Evolutionary conservation across 2,888 invertebrate species (phyloP).

Genomic region (Octodonta nipae): DNA sequence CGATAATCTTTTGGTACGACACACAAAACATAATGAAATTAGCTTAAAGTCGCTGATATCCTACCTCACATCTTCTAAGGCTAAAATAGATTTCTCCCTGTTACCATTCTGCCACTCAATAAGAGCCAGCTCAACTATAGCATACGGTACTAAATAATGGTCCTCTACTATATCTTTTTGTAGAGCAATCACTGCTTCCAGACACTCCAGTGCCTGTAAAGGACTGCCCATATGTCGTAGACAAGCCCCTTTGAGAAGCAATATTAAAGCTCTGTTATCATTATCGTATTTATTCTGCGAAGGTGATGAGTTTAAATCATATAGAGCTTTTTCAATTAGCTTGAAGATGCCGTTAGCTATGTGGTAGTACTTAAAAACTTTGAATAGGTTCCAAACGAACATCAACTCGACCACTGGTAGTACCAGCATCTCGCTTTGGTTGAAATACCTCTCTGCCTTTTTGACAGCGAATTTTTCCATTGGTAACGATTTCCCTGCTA

Average conservation of each 20-base stretch:
- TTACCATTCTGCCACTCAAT: slow-evolving; percentile 60
- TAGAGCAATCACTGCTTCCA: slow-evolving; percentile 47
- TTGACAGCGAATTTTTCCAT: slow-evolving; percentile 93
- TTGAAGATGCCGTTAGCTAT: slow-evolving; percentile 49
- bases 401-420: slow-evolving; percentile 79
- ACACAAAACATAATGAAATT: neutral
- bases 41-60: slow-evolving; percentile 16
- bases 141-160: slow-evolving; percentile 71
- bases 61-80: slow-evolving; percentile 75
- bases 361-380: slow-evolving; percentile 57
- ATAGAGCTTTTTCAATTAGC: slow-evolving; percentile 43
- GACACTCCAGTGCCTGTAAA: slow-evolving; percentile 62
- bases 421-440: slow-evolving; percentile 57
- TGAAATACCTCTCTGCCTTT: slow-evolving; percentile 65
- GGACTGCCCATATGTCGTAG: slow-evolving; percentile 65
- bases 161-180: slow-evolving; percentile 69
- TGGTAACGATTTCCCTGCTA: slow-evolving; percentile 92
- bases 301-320: slow-evolving; percentile 23
- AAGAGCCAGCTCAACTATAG: slow-evolving; percentile 73
- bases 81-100: slow-evolving; percentile 49
- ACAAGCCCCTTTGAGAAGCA: slow-evolving; percentile 72
- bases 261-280: slow-evolving; percentile 63
- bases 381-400: slow-evolving; percentile 87
- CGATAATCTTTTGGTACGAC: neutral
- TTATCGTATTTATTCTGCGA: slow-evolving; percentile 40